A percentile compares a stretch with the other conserved stretches of the same genome.
Conservation (phyloP, 1,140 invertebrate genomes). For the Drosophila lowei region DNA sequence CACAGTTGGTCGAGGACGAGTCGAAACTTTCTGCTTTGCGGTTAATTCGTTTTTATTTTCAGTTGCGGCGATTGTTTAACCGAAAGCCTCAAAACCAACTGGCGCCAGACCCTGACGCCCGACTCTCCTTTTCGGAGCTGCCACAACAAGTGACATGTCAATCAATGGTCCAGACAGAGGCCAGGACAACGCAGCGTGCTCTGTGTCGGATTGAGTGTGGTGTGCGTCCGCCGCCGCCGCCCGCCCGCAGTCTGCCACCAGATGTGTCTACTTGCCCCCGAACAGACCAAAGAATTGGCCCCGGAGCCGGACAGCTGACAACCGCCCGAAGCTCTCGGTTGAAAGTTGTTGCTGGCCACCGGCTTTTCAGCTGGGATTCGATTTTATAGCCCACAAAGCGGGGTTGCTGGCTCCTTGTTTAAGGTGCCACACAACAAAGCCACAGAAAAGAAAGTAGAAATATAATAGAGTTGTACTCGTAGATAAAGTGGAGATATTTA, state of each 20-base stretch:
- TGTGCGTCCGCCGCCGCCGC: not conserved
- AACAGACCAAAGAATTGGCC: not conserved
- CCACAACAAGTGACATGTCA: slow-evolving; percentile 46
- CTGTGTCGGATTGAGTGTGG: slow-evolving; percentile 1
- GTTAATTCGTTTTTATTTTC: slow-evolving; percentile 39
- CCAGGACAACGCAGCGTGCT: slow-evolving; percentile 2
- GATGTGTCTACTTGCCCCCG: slow-evolving; percentile 10
- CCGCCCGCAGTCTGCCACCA: not conserved
- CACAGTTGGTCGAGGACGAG: slow-evolving; percentile 26
- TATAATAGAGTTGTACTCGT: too few species aligned
- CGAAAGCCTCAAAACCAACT: slow-evolving; percentile 32
- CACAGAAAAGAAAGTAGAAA: too few species aligned
- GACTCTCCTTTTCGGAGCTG: not conserved
- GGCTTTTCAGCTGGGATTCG: too few species aligned
- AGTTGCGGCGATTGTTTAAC: slow-evolving; percentile 35
- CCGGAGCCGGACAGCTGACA: not conserved
- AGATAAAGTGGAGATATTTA: too few species aligned
- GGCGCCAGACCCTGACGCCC: slow-evolving; percentile 21
- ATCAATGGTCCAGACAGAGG: slow-evolving; percentile 25
- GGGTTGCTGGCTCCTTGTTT: too few species aligned
- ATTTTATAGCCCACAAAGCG: not conserved
- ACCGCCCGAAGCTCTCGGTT: not conserved
- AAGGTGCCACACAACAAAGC: too few species aligned
- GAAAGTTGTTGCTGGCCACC: not conserved
- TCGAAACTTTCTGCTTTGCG: slow-evolving; percentile 39